A percentile compares a stretch with the other conserved stretches of the same genome.
Conservation (phyloP, 2,888 invertebrate genomes). For the Parthenolecanium corni region DNA sequence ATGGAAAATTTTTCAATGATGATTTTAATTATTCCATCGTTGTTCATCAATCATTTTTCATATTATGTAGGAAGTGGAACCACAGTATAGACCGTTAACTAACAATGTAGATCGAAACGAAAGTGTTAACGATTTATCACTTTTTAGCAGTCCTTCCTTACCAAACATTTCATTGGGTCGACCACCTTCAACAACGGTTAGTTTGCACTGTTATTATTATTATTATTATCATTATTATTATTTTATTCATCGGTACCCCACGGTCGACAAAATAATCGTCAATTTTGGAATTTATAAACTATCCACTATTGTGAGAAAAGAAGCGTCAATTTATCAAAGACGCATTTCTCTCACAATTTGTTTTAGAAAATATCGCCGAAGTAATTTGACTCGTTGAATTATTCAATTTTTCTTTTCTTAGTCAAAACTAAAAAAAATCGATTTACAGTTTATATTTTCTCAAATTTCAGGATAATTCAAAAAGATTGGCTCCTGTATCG, state of each 20-base stretch:
- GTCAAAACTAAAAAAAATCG: too few relatives aligned
- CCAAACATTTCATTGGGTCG: constrained; percentile 91
- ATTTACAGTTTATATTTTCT: too few relatives aligned
- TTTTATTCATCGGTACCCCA: background rate
- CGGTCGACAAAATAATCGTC: background rate
- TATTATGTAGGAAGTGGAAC: constrained; percentile 54
- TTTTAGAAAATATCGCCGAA: too few relatives aligned
- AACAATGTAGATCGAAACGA: constrained; percentile 48
- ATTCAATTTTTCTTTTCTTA: too few relatives aligned
- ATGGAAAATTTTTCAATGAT: too few relatives aligned
- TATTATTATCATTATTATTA: background rate
- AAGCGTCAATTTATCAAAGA: too few relatives aligned
- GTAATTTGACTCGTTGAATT: too few relatives aligned
- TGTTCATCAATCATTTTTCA: too few relatives aligned
- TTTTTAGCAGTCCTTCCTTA: constrained; percentile 92
- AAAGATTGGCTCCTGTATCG: constrained; percentile 50
- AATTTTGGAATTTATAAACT: background rate
- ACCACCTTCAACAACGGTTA: constrained; percentile 44
- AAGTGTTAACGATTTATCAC: constrained; percentile 59
- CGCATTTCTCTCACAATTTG: too few relatives aligned
- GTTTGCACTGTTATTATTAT: constrained; percentile 22
- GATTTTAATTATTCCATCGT: too few relatives aligned
- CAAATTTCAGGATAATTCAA: constrained; percentile 41
- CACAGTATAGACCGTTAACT: constrained; percentile 47
- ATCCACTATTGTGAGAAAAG: background rate